These are phyloP conservation scores for Arion vulgaris DNA, from an alignment of 1,140 invertebrate genomes.

Conservation along the genomic window DNA sequence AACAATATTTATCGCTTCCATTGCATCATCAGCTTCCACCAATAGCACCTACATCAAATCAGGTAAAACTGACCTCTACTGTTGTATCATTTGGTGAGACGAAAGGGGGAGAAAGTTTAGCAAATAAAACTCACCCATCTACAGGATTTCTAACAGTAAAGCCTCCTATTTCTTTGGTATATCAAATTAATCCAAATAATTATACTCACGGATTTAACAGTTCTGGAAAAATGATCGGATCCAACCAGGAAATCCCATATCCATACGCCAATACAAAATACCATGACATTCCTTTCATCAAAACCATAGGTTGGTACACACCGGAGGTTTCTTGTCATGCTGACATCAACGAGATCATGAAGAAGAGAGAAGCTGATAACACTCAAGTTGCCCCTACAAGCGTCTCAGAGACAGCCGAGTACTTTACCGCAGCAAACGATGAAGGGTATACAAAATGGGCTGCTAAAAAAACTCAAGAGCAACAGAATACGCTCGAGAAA, in stretches of 20 bases:
- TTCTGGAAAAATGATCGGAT: slow-evolving; percentile 5
- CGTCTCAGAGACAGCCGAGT: not conserved
- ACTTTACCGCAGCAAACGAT: slow-evolving; percentile 37
- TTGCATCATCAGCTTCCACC: slow-evolving; percentile 2
- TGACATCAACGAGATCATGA: not conserved
- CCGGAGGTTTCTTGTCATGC: not conserved
- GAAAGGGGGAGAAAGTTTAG: not conserved
- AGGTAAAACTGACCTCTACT: not conserved
- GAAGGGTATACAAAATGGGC: slow-evolving; percentile 31
- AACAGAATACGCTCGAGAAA: not conserved
- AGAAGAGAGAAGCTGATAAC: no score
- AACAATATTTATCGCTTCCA: not conserved
- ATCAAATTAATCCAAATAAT: not conserved
- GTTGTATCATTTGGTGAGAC: not conserved
- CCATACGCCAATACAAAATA: not conserved
- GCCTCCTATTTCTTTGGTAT: not conserved
- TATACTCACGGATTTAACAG: slow-evolving; percentile 16
- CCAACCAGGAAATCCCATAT: slow-evolving; percentile 21
- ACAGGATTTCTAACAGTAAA: not conserved
- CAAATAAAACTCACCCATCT: not conserved
- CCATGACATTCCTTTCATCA: slow-evolving; percentile 7
- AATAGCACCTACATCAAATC: not conserved
- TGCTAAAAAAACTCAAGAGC: not conserved
- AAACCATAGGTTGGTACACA: slow-evolving; percentile 7
- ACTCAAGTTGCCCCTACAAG: not conserved